These are phyloP conservation scores for Columba guinea DNA, from an alignment of 2,797 vertebrate species.

Conservation along the genomic window DNA sequence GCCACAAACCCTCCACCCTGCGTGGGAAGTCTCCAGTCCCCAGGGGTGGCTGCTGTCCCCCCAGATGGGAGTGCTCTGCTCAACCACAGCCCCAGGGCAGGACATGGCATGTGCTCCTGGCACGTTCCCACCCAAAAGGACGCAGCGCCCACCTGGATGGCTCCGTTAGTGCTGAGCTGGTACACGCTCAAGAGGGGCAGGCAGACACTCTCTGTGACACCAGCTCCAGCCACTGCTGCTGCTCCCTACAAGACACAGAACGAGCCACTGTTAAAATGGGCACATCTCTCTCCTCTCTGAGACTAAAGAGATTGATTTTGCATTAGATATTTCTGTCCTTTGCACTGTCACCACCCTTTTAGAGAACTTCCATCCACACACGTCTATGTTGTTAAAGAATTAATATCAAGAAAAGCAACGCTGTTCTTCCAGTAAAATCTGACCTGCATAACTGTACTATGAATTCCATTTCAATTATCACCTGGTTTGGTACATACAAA, in stretches of 20 bases:
- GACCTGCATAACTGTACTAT: background rate
- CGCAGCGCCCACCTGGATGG: slow-evolving; percentile 82
- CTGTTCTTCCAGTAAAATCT: background rate
- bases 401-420: background rate
- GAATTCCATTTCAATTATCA: background rate
- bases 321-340: background rate
- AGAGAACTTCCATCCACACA: background rate
- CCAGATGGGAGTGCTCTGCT: background rate
- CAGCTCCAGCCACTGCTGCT: slow-evolving; percentile 90
- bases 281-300: background rate
- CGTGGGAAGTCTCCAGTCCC: background rate
- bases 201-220: slow-evolving; percentile 92
- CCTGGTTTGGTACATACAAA: background rate
- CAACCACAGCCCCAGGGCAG: background rate
- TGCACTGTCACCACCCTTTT: background rate
- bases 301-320: background rate
- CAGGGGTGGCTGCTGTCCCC: background rate
- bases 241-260: slow-evolving; percentile 83
- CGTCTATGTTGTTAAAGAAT: background rate
- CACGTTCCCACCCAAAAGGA: background rate
- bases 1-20: background rate
- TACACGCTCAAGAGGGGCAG: slow-evolving; percentile 94
- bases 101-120: background rate
- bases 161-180: slow-evolving; percentile 87
- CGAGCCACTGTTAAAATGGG: background rate